These are phyloP conservation scores for Copidosoma floridanum DNA, from an alignment of 1,140 invertebrate genomes.

Conservation along the genomic window DNA sequence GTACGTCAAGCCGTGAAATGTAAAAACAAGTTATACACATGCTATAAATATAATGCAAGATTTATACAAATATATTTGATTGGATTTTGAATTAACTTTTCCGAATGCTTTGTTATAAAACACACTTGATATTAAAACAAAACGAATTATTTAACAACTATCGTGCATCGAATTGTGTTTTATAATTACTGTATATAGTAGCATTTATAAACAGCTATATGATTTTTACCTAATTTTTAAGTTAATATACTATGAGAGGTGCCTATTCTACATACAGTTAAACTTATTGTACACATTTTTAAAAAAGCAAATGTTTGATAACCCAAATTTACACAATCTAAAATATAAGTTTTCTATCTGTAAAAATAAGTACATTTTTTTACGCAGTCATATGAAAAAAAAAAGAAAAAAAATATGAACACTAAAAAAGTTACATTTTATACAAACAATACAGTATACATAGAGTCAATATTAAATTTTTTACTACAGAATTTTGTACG, in stretches of 20 bases:
- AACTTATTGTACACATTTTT: too few relatives aligned
- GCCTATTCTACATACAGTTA: conserved; percentile 46
- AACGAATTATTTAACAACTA: conserved; percentile 27
- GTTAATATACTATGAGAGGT: conserved; percentile 46
- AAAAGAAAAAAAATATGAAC: conserved; percentile 2
- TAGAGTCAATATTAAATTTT: background rate
- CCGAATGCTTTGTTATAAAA: too few relatives aligned
- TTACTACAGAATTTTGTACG: conserved; percentile 8
- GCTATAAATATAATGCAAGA: conserved; percentile 19
- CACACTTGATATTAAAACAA: conserved; percentile 33
- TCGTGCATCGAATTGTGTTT: conserved; percentile 41
- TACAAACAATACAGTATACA: background rate
- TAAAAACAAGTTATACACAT: conserved; percentile 2
- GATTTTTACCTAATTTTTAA: conserved; percentile 54
- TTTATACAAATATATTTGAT: conserved; percentile 33
- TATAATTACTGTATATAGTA: conserved; percentile 54
- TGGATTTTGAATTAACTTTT: too few relatives aligned
- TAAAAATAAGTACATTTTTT: too few relatives aligned
- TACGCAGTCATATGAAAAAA: too few relatives aligned
- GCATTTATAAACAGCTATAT: conserved; percentile 42
- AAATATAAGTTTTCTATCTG: too few relatives aligned
- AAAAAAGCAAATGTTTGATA: conserved; percentile 25
- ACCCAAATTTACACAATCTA: conserved; percentile 7
- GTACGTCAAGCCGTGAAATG: too few relatives aligned
- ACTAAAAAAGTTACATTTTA: conserved; percentile 10